Conservation (phyloP, 2,888 invertebrate species). For the Limnephilus rhombicus region DNA sequence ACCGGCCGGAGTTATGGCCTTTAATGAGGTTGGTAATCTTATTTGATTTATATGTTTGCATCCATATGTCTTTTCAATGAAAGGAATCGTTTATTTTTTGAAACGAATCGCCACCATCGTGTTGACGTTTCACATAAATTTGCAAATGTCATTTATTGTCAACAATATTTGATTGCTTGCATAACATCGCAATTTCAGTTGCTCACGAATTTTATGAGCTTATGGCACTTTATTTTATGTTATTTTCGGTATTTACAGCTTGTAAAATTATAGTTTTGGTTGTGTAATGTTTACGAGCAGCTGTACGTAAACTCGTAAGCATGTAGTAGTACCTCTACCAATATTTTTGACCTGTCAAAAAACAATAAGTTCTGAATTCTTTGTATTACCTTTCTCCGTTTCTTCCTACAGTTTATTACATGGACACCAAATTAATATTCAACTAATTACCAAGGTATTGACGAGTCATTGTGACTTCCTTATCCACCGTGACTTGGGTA, state of each 20-base stretch:
- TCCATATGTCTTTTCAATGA: not conserved
- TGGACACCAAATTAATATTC: not conserved
- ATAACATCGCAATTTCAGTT: not conserved
- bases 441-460: not conserved
- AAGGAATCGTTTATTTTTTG: not conserved
- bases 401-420: not conserved
- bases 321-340: not conserved
- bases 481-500: not conserved
- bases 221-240: not conserved
- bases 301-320: not conserved
- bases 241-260: not conserved
- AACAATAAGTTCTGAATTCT: not conserved
- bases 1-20: constrained; percentile 84
- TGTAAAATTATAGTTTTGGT: not conserved
- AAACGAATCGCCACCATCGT: not conserved
- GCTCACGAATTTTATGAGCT: not conserved
- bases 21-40: constrained; percentile 83
- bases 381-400: not conserved
- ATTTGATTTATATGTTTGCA: constrained; percentile 29
- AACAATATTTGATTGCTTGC: constrained; percentile 17
- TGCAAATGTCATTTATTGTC: constrained; percentile 44
- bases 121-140: constrained; percentile 31
- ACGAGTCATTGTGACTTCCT: not conserved
- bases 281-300: not conserved
- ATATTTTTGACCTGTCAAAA: not conserved